Evolutionary conservation across 2,113 vertebrate species (phyloP), one percentile per base, ranked within the genome.

Genomic region (Phaethornis superciliosus): DNA sequence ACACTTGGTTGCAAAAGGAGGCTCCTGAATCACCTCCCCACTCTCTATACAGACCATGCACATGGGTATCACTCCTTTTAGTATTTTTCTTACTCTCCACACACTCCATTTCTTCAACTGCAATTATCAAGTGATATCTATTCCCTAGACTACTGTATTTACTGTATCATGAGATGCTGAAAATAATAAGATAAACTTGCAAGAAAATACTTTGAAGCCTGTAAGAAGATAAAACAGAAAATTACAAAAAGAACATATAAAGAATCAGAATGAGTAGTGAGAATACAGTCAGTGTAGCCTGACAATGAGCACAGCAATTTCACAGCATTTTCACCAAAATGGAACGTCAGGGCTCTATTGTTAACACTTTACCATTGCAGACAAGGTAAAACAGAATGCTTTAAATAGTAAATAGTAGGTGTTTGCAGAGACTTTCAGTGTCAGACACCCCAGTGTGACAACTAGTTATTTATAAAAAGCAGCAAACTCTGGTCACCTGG

Each of bases 321-420:
- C n/a, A n/a, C n/a, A 86, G 37, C 40, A 40, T 90, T 94, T 67
- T 78, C 81, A 88, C 60, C 51, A 47, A 82, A 92, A 70, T 32
- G 19, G 46, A 88, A 81, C 44, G 68, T 59, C 80, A 72, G 65
- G 26, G 33, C 42, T 69, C 15, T 30, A 37, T 54, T 76, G 51
- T 68, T 81, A 93, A 88, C 83, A 81, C 58, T 90, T 81, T 32
- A 49, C 46, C 51, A 40, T 21, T 74, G 81, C 71, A 94, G 78
- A 94, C 23, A 93, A 91, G 33, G 63, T 30, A 87, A 88, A 97
- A 76, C 6, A 35, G 55, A 33, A 65, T 62, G 81, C 85, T 90
- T 89, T 95, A 95, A 90, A 97, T 88, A 96, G 88, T 95, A 95
- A 90, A 97, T 88, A 96, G 88, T 70, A 95, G 62, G 81, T 94